phyloP scores from a whole-genome alignment of 2,888 invertebrate species.

The Apotomis turbidana region DNA sequence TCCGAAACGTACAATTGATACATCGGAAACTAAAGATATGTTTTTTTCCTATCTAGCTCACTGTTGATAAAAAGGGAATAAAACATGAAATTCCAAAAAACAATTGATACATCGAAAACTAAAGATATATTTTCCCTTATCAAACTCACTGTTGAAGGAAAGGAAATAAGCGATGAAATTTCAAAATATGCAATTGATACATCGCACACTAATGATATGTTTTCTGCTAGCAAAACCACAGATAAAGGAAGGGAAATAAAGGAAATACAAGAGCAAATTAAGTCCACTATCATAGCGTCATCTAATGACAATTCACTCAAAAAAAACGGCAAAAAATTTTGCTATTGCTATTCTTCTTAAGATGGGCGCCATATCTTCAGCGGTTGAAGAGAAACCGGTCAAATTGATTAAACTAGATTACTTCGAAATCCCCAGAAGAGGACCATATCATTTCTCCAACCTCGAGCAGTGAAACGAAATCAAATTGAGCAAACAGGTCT shows the following conservation, averaged over 20 bases:
- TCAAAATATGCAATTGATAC: slow-evolving; percentile 41
- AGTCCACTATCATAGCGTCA: slow-evolving; percentile 55
- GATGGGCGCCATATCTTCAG: slow-evolving; percentile 50
- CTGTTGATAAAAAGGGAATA: too few relatives aligned
- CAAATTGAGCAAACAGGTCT: not conserved
- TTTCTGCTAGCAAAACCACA: slow-evolving; percentile 28
- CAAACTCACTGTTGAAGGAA: slow-evolving; percentile 36
- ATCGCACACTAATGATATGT: slow-evolving; percentile 46
- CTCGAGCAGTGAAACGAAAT: too few relatives aligned
- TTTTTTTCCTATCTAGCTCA: too few relatives aligned
- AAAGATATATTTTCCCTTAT: not conserved
- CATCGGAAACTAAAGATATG: too few relatives aligned
- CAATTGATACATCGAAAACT: not conserved
- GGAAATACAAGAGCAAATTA: slow-evolving; percentile 51
- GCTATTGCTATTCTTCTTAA: slow-evolving; percentile 65
- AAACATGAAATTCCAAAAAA: not conserved
- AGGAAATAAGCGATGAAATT: slow-evolving; percentile 43
- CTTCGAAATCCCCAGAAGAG: too few relatives aligned
- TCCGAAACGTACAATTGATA: too few relatives aligned
- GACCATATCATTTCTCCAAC: too few relatives aligned
- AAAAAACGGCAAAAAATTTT: slow-evolving; percentile 58
- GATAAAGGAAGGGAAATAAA: slow-evolving; percentile 41
- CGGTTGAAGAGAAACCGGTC: slow-evolving; percentile 43
- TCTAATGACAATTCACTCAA: slow-evolving; percentile 51
- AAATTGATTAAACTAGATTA: slow-evolving; percentile 53